Conservation (phyloP, 2,113 vertebrate genomes). For the Nibea albiflora region DNA sequence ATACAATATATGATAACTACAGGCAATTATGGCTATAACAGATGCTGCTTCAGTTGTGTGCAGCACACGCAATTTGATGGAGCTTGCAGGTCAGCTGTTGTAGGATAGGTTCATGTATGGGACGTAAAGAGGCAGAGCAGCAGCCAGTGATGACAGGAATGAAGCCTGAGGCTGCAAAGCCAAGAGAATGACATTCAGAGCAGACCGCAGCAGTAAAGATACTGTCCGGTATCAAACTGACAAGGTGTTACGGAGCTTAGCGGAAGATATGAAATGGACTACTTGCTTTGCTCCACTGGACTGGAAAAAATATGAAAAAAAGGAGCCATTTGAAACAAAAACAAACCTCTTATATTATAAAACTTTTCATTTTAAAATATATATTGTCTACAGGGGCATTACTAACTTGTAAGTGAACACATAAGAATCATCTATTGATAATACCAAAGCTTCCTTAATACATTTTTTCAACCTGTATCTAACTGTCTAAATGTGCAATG, state of each 20-base stretch:
- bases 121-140: slow-evolving; percentile 6
- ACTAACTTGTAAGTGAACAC: not conserved
- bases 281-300: slow-evolving; percentile 5
- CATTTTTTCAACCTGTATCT: not conserved
- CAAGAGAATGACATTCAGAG: slow-evolving; percentile 47
- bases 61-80: not conserved
- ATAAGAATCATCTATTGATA: not conserved
- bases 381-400: not conserved
- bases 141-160: not conserved
- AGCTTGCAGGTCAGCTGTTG: slow-evolving; percentile 19
- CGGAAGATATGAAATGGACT: slow-evolving; percentile 50
- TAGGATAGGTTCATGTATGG: slow-evolving; percentile 26
- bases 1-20: not conserved
- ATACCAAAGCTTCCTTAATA: not conserved
- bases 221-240: slow-evolving; percentile 29
- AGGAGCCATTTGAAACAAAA: not conserved
- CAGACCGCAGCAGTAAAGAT: slow-evolving; percentile 23
- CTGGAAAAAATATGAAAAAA: not conserved
- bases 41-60: not conserved
- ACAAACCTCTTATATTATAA: not conserved
- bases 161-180: slow-evolving; percentile 7
- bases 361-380: not conserved
- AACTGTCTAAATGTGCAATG: not conserved
- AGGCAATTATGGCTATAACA: not conserved
- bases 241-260: slow-evolving; percentile 29